Percentiles rank a stretch among this genome's conserved stretches.
Evolutionary conservation across 2,113 vertebrate genomes (phyloP).

Genomic region (Lamprologus lemairii): DNA sequence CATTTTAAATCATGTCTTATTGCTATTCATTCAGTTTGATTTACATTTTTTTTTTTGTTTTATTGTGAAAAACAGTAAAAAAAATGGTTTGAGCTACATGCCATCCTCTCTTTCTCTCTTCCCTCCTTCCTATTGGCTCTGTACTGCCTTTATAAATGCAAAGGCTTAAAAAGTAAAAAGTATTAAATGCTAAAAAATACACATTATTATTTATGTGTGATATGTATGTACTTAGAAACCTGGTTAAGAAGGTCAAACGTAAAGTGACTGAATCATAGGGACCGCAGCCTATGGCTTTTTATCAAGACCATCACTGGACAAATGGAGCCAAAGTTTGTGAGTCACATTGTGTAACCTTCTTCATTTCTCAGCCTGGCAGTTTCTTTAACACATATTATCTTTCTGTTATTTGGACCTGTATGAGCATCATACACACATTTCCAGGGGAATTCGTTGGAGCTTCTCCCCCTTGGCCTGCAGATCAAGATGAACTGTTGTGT

Average conservation of each 20-base stretch:
- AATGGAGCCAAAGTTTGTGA: neutral
- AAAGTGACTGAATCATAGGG: neutral
- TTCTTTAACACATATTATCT: neutral
- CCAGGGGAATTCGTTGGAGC: neutral
- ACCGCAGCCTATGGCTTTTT: neutral
- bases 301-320: neutral
- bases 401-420: neutral
- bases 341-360: neutral
- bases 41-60: neutral
- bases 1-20: neutral
- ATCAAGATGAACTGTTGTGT: slow-evolving; percentile 58
- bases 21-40: neutral
- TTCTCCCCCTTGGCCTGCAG: neutral
- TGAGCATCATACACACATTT: slow-evolving; percentile 21
- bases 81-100: neutral
- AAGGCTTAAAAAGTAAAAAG: neutral
- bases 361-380: slow-evolving; percentile 42
- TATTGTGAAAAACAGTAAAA: neutral
- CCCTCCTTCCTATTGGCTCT: neutral
- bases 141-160: neutral
- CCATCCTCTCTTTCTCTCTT: neutral
- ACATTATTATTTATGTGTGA: neutral
- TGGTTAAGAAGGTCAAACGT: neutral
- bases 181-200: neutral
- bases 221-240: neutral